These are phyloP conservation scores for Phrynocephalus vlangalii DNA, from an alignment of 2,797 vertebrate species.

Conservation along the genomic window DNA sequence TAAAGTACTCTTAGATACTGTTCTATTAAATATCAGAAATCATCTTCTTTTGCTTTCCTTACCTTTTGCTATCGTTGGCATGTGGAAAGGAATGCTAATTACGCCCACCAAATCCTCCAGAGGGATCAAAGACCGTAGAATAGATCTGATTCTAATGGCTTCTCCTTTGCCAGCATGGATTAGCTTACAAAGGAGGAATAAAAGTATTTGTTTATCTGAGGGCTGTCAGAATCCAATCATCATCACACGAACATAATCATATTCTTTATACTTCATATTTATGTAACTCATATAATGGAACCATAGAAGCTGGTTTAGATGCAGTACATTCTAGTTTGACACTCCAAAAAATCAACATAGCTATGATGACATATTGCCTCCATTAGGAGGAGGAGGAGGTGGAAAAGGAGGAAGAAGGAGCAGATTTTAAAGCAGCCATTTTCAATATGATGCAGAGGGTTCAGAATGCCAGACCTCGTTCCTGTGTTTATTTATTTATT, in stretches of 20 bases:
- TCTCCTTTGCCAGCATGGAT: conserved; percentile 96
- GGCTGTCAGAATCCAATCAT: neutral
- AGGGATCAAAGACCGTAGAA: conserved; percentile 93
- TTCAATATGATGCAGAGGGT: neutral
- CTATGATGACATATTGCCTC: too few species aligned
- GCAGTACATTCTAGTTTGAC: too few species aligned
- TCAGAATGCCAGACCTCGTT: neutral
- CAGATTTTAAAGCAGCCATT: neutral
- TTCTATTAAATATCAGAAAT: neutral
- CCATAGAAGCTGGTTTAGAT: too few species aligned
- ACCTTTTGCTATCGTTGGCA: conserved; percentile 94
- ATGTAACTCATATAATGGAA: too few species aligned
- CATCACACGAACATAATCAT: neutral
- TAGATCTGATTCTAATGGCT: conserved; percentile 94
- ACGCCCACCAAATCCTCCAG: conserved; percentile 94
- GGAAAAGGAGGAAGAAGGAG: too few species aligned
- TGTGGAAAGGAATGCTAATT: conserved; percentile 94
- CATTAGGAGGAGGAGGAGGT: too few species aligned
- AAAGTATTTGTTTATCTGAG: conserved; percentile 26
- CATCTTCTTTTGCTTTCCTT: conserved; percentile 37
- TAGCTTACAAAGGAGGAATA: conserved; percentile 77
- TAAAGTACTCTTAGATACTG: neutral
- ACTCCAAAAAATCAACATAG: too few species aligned
- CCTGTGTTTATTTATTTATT: too few species aligned
- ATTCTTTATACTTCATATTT: neutral